Evolutionary conservation across 2,888 invertebrate genomes (phyloP), one percentile per base, ranked within the genome.

Genomic region (Myopa testacea): DNA sequence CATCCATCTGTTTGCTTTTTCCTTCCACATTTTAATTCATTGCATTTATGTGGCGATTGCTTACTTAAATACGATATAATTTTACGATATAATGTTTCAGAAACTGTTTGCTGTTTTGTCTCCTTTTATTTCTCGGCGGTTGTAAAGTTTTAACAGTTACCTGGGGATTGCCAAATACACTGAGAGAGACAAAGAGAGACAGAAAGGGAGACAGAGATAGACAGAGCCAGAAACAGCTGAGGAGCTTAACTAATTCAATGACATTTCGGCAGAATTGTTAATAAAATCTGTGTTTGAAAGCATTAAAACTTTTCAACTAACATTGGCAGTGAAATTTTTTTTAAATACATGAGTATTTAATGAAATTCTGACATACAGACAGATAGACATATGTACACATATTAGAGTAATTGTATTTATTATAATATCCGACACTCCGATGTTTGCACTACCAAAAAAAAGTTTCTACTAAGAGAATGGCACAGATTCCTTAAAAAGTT

Each of bases 61-160:
- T 80, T 80, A 81, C 80, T 80, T 81, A 81, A 79, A 81, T 82
- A 80, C 78, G 75, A 82, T 79, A 82, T 79, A 81, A 79, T 78
- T 80, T 26, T 82, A 80, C 78, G 75, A 82, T 79, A 82, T 79
- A 81, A 79, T 78, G 26, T 80, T 80, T 74, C 75, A 26, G 58
- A 78, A 79, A 65, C 2, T 63, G 6, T 38, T 10, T 38, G 34
- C 34, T 38, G 78, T 67, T 69, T 34, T 74, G 4, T 45, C 45
- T 45, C 45, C 45, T 45, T 45, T 45, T 45, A 10, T 10, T 10
- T 45, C 67, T n/a, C 38, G 26, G n/a, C 16, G 75, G 67, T 1
- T 10, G 14, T 62, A 58, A 65, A 65, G 37, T 67, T 67, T n/a
- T n/a, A n/a, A 34, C 70, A 70, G 16, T 12, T 52, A 16, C 7